Percentiles rank a stretch among this genome's conserved stretches.
Conservation (phyloP, 2,113 vertebrate genomes). For the Prionailurus viverrinus region DNA sequence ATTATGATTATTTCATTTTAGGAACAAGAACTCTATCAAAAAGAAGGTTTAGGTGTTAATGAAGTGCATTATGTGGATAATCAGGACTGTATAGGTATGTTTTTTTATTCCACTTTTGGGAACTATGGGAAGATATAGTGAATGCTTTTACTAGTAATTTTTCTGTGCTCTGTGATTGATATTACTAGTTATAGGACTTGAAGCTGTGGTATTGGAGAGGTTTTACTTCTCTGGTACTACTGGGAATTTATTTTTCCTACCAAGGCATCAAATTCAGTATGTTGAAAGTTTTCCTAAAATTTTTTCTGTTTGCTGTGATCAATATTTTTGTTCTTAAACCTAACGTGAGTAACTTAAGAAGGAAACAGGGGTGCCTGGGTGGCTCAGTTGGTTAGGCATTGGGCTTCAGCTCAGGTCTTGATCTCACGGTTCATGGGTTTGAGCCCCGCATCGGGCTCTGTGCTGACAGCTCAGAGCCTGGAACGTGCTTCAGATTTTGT, state of each 20-base stretch:
- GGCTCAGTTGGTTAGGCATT: no score
- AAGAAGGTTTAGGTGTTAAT: conserved; percentile 96
- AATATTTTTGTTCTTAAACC: neutral
- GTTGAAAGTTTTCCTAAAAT: conserved; percentile 52
- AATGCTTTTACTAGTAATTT: neutral
- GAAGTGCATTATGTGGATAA: conserved; percentile 99
- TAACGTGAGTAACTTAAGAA: neutral
- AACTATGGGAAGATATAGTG: neutral
- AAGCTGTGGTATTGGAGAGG: neutral
- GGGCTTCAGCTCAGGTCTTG: no score
- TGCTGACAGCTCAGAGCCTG: no score
- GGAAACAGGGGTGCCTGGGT: neutral
- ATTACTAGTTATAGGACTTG: neutral
- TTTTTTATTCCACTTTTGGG: neutral
- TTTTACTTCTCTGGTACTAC: neutral
- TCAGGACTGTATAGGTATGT: conserved; percentile 98
- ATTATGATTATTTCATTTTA: conserved; percentile 76
- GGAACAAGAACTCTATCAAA: conserved; percentile 99
- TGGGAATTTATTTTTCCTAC: conserved; percentile 26
- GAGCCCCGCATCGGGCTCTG: no score
- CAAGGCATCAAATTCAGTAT: neutral
- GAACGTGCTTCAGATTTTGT: no score
- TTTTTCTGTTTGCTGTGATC: neutral
- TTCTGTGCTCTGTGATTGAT: neutral
- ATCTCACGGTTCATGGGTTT: no score